Conservation (phyloP, 2,888 invertebrate species). For the Macaria liturata region DNA sequence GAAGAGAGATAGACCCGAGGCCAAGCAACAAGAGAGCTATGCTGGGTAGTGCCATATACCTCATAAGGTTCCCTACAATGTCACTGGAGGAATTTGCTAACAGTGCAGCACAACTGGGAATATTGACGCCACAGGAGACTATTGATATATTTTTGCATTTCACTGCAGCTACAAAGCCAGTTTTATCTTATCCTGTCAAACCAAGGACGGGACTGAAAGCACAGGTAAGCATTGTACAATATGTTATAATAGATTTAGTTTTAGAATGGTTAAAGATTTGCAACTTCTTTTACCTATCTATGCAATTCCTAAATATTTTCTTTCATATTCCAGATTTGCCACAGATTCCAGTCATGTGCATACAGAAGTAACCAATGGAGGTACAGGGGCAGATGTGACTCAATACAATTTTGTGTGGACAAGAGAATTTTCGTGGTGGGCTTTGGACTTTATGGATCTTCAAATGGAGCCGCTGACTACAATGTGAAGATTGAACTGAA, state of each 20-base stretch:
- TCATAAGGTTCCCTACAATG: slow-evolving; percentile 97
- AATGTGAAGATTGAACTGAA: slow-evolving; percentile 97
- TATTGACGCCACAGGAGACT: slow-evolving; percentile 95
- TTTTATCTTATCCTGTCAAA: slow-evolving; percentile 91
- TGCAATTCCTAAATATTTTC: too few species aligned
- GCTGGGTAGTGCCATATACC: slow-evolving; percentile 90
- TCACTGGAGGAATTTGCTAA: slow-evolving; percentile 95
- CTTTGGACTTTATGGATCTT: slow-evolving; percentile 97
- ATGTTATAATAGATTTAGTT: too few species aligned
- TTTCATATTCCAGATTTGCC: slow-evolving; percentile 88
- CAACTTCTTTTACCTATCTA: too few species aligned
- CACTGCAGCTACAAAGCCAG: slow-evolving; percentile 94
- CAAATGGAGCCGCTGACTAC: slow-evolving; percentile 97
- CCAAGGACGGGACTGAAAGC: slow-evolving; percentile 94
- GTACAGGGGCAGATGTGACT: slow-evolving; percentile 97
- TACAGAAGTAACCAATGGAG: slow-evolving; percentile 99
- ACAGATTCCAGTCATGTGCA: slow-evolving; percentile 97
- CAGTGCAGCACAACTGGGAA: slow-evolving; percentile 96
- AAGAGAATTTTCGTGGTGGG: slow-evolving; percentile 97
- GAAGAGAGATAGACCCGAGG: slow-evolving; percentile 92
- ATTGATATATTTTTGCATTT: slow-evolving; percentile 98
- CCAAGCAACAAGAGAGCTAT: slow-evolving; percentile 91
- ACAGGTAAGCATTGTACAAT: slow-evolving; percentile 80
- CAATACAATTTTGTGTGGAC: slow-evolving; percentile 98
- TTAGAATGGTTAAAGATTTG: too few species aligned